phyloP scores from a whole-genome alignment of 2,113 vertebrate species.

The Callipepla californica region DNA sequence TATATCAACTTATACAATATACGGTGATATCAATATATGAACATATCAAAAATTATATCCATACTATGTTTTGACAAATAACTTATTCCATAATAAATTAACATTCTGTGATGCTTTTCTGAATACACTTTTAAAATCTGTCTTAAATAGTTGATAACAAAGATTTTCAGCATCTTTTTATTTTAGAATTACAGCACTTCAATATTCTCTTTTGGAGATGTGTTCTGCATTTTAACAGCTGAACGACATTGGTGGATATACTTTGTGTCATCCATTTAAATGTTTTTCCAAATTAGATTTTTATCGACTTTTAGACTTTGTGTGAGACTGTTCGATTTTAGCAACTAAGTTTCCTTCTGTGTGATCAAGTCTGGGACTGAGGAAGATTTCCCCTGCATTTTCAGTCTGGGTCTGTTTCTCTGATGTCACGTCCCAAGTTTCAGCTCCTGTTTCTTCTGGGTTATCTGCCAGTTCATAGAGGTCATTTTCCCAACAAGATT shows the following conservation, averaged over 20 bases:
- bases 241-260: not conserved
- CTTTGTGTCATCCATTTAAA: not conserved
- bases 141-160: not conserved
- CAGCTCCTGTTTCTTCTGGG: not conserved
- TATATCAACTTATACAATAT: not conserved
- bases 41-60: too few relatives aligned
- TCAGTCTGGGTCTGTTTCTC: not conserved
- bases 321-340: not conserved
- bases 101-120: not conserved
- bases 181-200: not conserved
- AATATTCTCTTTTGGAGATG: not conserved
- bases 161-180: not conserved
- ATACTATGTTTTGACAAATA: not conserved
- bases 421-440: not conserved
- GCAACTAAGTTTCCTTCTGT: not conserved
- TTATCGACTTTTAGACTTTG: not conserved
- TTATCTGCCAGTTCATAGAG: not conserved
- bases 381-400: not conserved
- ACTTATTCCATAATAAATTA: not conserved
- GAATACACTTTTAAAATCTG: not conserved
- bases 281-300: not conserved
- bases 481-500: not conserved
- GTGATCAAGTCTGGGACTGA: not conserved
- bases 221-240: not conserved
- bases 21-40: not conserved